Base-by-base conservation (phyloP, 1,140 invertebrate genomes). In the Metaphire vulgaris region DNA sequence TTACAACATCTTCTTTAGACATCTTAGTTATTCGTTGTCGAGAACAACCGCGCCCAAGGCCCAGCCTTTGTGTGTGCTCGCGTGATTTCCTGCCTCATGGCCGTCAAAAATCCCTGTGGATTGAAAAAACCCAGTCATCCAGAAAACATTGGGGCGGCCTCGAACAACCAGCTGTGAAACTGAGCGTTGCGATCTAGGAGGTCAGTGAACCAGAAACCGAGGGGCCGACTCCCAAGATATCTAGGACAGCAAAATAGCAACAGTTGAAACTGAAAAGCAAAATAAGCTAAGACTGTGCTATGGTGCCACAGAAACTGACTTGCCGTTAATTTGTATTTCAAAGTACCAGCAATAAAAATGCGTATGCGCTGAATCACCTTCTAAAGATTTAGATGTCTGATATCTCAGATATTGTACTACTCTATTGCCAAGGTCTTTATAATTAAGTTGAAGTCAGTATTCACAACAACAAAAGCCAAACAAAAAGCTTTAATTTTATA, bases 41-140 rank as follows among this genome's bases (percentile, higher is more conserved):
- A 87, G 79, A 14, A 82, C 82, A 32, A 86, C 85, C 41, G 78
- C 80, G 80, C 86, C 85, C 30, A 87, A 77, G 1, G 86, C 84
- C 85, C 77, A 78, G 1, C 77, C 77, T 34, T 75, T 78, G 77
- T 78, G 77, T 1, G 34, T 95, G 66, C 33, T 16, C 85, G 78
- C 2, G 86, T 86, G 21, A 86, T 82, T 74, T 87, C 86, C 79
- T 87, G 86, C 82, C 84, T 81, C 84, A 86, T 86, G 33, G 86
- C 86, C n/a, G 86, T 87, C 21, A 87, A 78, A 77, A 87, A 87
- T 31, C 86, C 85, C 82, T 97, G 95, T 0, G 95, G 95, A 87
- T 98, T 98, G 84, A 98, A 98, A 85, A 98, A 98, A 34, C 96
- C 96, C 96, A 0, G 95, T 97, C 93, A 98, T 96, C 96, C 96